Conservation (phyloP, 2,888 invertebrate genomes). For the Drosophila atripex region DNA sequence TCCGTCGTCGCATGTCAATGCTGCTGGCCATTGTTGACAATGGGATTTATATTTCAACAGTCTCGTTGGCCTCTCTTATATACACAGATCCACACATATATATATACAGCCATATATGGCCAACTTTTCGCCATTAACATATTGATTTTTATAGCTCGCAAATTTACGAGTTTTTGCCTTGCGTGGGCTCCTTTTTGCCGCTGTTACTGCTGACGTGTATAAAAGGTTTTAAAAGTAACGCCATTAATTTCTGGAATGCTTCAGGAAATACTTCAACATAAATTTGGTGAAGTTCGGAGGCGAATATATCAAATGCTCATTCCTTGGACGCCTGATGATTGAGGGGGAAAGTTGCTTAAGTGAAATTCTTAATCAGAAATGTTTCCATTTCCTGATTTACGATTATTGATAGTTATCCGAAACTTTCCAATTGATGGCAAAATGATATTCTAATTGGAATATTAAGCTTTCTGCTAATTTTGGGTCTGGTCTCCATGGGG, state of each 20-base stretch:
- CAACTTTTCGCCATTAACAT: constrained; percentile 74
- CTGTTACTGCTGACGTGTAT: constrained; percentile 48
- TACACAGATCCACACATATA: constrained; percentile 2
- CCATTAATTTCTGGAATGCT: constrained; percentile 70
- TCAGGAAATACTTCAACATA: constrained; percentile 59
- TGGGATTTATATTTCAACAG: constrained; percentile 77
- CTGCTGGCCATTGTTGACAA: constrained; percentile 77
- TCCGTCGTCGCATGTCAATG: constrained; percentile 68
- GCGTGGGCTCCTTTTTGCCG: constrained; percentile 38
- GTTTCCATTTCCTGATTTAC: constrained; percentile 11
- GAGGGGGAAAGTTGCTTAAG: constrained; percentile 32
- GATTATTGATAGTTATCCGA: constrained; percentile 31
- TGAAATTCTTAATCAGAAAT: constrained; percentile 39
- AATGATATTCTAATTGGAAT: constrained; percentile 15
- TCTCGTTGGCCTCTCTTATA: constrained; percentile 46
- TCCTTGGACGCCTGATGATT: constrained; percentile 13
- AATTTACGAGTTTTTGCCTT: constrained; percentile 67
- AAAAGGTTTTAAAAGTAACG: constrained; percentile 76
- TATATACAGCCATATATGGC: constrained; percentile 34
- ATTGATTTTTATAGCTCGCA: constrained; percentile 75
- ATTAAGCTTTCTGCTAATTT: neutral
- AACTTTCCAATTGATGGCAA: constrained; percentile 25
- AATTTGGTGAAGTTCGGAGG: constrained; percentile 34
- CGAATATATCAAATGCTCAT: constrained; percentile 35
- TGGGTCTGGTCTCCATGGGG: neutral